These are phyloP conservation scores for Latrodectus geometricus DNA, from an alignment of 1,140 invertebrate genomes.

Conservation along the genomic window DNA sequence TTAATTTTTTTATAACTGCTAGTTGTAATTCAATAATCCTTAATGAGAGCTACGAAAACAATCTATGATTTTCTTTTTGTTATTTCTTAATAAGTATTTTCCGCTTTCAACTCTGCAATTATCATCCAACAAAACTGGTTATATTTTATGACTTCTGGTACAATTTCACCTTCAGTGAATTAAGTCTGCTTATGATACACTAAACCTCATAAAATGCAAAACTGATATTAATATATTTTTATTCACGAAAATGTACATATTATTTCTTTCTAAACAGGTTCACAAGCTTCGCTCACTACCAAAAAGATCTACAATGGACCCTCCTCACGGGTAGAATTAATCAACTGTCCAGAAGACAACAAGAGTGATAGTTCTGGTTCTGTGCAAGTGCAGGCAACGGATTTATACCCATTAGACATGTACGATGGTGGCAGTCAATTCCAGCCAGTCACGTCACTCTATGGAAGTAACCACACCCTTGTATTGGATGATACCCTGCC, in stretches of 20 bases:
- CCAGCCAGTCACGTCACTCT: slow-evolving; percentile 50
- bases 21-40: too few species aligned
- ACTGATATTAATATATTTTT: too few species aligned
- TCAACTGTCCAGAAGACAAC: slow-evolving; percentile 55
- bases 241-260: not conserved
- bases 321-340: slow-evolving; percentile 25
- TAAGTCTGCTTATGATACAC: not conserved
- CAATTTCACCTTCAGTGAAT: too few species aligned
- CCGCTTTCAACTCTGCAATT: too few species aligned
- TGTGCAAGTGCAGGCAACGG: slow-evolving; percentile 64
- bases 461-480: slow-evolving; percentile 54
- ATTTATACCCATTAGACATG: slow-evolving; percentile 65
- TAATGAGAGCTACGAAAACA: too few species aligned
- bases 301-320: slow-evolving; percentile 48
- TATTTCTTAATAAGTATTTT: too few species aligned
- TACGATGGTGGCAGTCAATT: slow-evolving; percentile 63
- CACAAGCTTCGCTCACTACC: slow-evolving; percentile 56
- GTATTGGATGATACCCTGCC: slow-evolving; percentile 56
- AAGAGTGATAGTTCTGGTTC: slow-evolving; percentile 59
- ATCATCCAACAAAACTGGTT: too few species aligned
- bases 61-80: too few species aligned
- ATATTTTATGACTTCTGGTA: too few species aligned
- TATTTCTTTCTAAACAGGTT: slow-evolving; percentile 27
- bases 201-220: too few species aligned
- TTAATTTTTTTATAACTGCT: too few species aligned